Base-by-base conservation (phyloP, 2,797 vertebrate genomes). In the Poeciliopsis infans region DNA sequence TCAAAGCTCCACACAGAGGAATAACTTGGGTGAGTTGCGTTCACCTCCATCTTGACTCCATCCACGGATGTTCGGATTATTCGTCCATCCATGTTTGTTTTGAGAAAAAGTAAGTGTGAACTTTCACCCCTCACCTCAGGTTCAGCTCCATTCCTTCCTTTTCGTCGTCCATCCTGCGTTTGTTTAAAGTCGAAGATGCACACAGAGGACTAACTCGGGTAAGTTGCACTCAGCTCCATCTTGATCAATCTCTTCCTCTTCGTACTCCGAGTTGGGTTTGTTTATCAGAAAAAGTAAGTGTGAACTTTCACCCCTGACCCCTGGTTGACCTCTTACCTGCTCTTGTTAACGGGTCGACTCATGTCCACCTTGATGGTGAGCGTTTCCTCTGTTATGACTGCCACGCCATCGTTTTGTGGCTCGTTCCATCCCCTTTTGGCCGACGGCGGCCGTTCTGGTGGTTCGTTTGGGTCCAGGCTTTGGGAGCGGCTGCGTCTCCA, bases 291-390 rank as follows among this genome's bases (percentile, higher is more conserved):
- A 86, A 83, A 93, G 86, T 90, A 92, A 94, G 91, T 94, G 95
- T 95, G 94, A 96, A 95, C 95, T 94, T 96, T 94, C 89, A 89
- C 92, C 94, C 86, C 85, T 89, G 92, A 86, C 89, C 89, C 72
- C 80, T 82, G 57, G 79, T 45, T 79, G 1, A 79, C 72, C 23
- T 51, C 79, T 61, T 36, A 99, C 98, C 98, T 99, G 96, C 93
- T 95, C 75, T 95, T 93, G 72, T 93, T 89, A 55, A 93, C 53
- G 55, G 94, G 93, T 79, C 95, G 97, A 93, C 96, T 97, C 96
- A 96, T 95, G 92, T 97, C 97, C 95, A 99, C 96, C 94, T 97
- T 98, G 94, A 98, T 95, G 81, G 95, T 97, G 73, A 99, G 94
- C 1, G 92, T 95, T 89, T 98, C 97, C 80, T 94, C 89, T 1